phyloP scores from a whole-genome alignment of 2,797 vertebrate genomes.

The Myotis daubentonii region DNA sequence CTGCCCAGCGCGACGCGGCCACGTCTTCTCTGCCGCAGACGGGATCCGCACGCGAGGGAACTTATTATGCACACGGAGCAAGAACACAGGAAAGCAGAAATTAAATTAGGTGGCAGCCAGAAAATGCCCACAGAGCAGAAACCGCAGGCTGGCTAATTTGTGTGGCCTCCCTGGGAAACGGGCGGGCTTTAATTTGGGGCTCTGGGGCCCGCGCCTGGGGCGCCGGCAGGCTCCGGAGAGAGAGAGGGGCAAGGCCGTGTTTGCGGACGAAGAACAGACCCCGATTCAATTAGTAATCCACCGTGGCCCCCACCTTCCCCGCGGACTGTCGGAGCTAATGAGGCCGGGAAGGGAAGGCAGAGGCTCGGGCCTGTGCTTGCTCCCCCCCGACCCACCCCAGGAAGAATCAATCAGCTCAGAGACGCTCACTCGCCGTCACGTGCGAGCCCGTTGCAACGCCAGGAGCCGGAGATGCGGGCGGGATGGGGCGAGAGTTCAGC shows the following conservation, averaged over 20 bases:
- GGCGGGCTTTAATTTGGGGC: slow-evolving; percentile 31
- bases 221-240: neutral
- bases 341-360: accelerated
- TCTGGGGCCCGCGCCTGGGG: neutral
- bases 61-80: slow-evolving; percentile 15
- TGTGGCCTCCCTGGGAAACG: neutral
- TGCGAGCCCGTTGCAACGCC: accelerated
- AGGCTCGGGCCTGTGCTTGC: accelerated
- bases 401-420: neutral
- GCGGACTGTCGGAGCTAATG: accelerated
- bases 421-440: accelerated
- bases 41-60: accelerated
- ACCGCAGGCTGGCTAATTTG: neutral
- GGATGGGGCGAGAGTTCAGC: accelerated
- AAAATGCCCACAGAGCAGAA: slow-evolving; percentile 53
- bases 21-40: neutral
- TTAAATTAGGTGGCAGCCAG: slow-evolving; percentile 33
- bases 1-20: accelerated
- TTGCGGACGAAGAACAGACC: neutral
- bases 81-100: slow-evolving; percentile 32
- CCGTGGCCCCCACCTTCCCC: neutral
- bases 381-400: accelerated
- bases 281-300: neutral
- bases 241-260: accelerated
- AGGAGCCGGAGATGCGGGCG: accelerated